Percentiles rank a stretch among this genome's conserved stretches.
phyloP scores from a whole-genome alignment of 2,113 vertebrate species.

The Rhodinocichla rosea region DNA sequence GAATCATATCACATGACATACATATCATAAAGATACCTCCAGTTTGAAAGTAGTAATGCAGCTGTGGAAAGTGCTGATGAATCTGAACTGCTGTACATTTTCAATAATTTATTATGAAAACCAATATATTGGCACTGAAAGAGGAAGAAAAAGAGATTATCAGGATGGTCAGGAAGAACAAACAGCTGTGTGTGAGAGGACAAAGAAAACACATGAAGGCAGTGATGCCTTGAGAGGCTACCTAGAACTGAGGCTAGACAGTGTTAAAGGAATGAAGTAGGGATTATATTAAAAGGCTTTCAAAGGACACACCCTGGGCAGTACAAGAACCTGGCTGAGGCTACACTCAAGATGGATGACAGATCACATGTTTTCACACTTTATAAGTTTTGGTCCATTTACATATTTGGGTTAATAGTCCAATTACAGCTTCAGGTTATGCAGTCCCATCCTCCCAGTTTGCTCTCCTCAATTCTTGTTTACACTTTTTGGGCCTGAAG shows the following conservation, averaged over 20 bases:
- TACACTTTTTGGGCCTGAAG: background rate
- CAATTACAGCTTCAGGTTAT: background rate
- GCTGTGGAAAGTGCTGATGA: background rate
- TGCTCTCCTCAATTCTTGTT: background rate
- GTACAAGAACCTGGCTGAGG: background rate
- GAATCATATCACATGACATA: background rate
- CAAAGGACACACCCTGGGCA: background rate
- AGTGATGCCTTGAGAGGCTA: no score
- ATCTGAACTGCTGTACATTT: background rate
- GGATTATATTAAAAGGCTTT: background rate
- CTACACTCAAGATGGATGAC: accelerated
- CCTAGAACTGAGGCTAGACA: background rate
- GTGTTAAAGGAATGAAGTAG: background rate
- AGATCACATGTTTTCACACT: accelerated
- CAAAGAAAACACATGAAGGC: background rate
- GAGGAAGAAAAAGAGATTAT: background rate
- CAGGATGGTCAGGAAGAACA: background rate
- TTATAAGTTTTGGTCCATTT: background rate
- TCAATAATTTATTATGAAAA: background rate
- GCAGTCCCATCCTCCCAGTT: background rate
- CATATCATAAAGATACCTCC: accelerated
- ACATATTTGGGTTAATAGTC: background rate
- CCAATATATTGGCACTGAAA: background rate
- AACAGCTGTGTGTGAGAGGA: background rate
- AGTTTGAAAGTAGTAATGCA: background rate